Percentiles rank a stretch among this genome's conserved stretches.
Conservation (phyloP, 2,888 invertebrate species). For the Drosophila paracracens region DNA sequence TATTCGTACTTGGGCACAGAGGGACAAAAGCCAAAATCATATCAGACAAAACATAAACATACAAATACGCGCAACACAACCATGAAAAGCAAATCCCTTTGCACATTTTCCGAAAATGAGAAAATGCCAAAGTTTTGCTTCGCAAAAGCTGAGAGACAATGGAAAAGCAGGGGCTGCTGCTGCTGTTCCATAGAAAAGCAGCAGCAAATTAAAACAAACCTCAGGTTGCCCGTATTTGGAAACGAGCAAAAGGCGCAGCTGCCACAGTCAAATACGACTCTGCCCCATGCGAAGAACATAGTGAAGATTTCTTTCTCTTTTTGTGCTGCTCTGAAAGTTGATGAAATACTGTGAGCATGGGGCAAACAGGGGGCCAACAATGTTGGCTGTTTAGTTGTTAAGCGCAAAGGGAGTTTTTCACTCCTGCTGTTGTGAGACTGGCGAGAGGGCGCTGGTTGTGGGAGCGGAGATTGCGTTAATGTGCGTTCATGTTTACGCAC, state of each 20-base stretch:
- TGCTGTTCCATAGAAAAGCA: slow-evolving; percentile 61
- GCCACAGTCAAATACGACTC: slow-evolving; percentile 21
- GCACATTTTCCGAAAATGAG: slow-evolving; percentile 81
- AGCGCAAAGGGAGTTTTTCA: slow-evolving; percentile 27
- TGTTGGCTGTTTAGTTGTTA: slow-evolving; percentile 35
- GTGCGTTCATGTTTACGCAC: slow-evolving; percentile 72
- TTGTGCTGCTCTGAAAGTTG: slow-evolving; percentile 54
- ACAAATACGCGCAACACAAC: slow-evolving; percentile 67
- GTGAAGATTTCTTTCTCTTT: slow-evolving; percentile 16
- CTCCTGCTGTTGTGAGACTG: slow-evolving; percentile 7
- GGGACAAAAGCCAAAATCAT: slow-evolving; percentile 73
- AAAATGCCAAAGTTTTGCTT: slow-evolving; percentile 79
- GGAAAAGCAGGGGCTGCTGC: slow-evolving; percentile 34
- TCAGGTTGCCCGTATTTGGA: slow-evolving; percentile 80
- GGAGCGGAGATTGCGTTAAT: slow-evolving; percentile 60
- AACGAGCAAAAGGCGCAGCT: slow-evolving; percentile 66
- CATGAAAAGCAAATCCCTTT: slow-evolving; percentile 81
- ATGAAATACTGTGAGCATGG: slow-evolving; percentile 60
- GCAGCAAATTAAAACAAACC: slow-evolving; percentile 81
- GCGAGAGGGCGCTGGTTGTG: slow-evolving; percentile 9
- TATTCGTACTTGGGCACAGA: slow-evolving; percentile 34
- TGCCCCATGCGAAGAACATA: slow-evolving; percentile 5
- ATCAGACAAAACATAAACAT: slow-evolving; percentile 76
- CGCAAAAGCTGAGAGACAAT: slow-evolving; percentile 57
- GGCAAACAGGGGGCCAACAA: slow-evolving; percentile 8